phyloP scores from a whole-genome alignment of 2,888 invertebrate species.

The Gastracanthus pulcherrimus region DNA sequence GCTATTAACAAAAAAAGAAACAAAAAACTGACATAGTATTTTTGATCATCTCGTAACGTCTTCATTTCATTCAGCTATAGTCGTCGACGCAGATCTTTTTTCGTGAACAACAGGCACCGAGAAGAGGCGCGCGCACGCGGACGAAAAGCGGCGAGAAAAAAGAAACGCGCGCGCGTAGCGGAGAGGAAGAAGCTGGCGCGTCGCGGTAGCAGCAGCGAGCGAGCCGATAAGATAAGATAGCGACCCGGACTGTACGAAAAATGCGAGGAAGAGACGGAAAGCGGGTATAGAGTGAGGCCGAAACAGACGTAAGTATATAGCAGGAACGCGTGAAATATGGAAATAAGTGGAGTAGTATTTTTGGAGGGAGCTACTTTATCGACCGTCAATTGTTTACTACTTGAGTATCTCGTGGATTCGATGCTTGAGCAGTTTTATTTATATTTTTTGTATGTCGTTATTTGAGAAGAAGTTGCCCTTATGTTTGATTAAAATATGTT shows the following conservation, averaged over 20 bases:
- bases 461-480: too few relatives aligned
- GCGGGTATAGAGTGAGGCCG: neutral
- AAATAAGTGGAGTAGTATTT: neutral
- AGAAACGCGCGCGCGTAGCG: neutral
- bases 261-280: conserved; percentile 30
- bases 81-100: neutral
- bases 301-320: neutral
- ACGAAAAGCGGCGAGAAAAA: neutral
- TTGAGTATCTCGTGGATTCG: too few relatives aligned
- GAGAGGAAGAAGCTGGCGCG: neutral
- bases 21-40: too few relatives aligned
- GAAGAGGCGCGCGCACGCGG: neutral
- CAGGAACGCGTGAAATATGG: neutral
- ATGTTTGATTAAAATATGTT: too few relatives aligned
- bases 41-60: too few relatives aligned
- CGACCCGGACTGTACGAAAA: conserved; percentile 9
- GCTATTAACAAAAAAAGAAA: too few relatives aligned
- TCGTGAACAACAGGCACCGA: neutral
- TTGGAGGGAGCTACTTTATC: neutral
- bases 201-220: conserved; percentile 26
- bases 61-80: too few relatives aligned
- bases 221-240: conserved; percentile 56
- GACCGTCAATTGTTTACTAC: neutral
- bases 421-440: too few relatives aligned
- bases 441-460: neutral